These are phyloP conservation scores for Leptonema lineaticorne DNA, from an alignment of 1,140 invertebrate genomes.

Conservation along the genomic window DNA sequence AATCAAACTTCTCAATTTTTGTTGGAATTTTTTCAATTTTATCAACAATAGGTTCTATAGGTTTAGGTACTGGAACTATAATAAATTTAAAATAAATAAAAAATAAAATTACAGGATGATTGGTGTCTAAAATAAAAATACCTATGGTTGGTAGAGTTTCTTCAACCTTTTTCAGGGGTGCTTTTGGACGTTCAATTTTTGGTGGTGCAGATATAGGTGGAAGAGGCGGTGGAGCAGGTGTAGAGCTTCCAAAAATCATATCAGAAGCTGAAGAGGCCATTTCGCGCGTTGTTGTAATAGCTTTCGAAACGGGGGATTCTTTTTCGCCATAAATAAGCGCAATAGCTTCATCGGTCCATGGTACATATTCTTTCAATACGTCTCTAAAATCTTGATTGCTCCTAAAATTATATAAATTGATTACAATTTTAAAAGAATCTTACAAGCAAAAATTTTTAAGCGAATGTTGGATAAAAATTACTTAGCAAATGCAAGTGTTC, in stretches of 20 bases:
- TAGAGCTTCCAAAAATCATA: constrained; percentile 26
- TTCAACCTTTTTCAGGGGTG: neutral
- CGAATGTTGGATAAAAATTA: constrained; percentile 10
- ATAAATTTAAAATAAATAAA: constrained; percentile 9
- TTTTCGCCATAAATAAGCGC: constrained; percentile 31
- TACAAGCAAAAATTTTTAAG: neutral
- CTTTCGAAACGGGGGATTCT: constrained; percentile 24
- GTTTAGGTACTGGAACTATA: constrained; percentile 19
- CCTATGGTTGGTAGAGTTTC: too few species aligned
- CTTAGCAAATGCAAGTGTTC: constrained; percentile 39
- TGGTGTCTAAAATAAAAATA: too few species aligned
- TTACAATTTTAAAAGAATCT: neutral
- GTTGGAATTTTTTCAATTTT: neutral
- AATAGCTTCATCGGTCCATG: constrained; percentile 38
- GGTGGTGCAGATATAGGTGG: neutral
- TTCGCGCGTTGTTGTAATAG: constrained; percentile 13
- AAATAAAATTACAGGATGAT: neutral
- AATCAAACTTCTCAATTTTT: constrained; percentile 6
- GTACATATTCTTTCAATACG: constrained; percentile 36
- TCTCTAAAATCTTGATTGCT: constrained; percentile 36
- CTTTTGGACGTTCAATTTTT: constrained; percentile 2
- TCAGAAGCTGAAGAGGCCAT: constrained; percentile 29
- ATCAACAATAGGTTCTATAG: constrained; percentile 1
- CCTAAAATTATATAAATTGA: constrained; percentile 24
- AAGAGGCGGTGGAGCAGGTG: neutral